Base-by-base conservation (phyloP, 1,140 invertebrate genomes). In the Drosophila pallidifrons region DNA sequence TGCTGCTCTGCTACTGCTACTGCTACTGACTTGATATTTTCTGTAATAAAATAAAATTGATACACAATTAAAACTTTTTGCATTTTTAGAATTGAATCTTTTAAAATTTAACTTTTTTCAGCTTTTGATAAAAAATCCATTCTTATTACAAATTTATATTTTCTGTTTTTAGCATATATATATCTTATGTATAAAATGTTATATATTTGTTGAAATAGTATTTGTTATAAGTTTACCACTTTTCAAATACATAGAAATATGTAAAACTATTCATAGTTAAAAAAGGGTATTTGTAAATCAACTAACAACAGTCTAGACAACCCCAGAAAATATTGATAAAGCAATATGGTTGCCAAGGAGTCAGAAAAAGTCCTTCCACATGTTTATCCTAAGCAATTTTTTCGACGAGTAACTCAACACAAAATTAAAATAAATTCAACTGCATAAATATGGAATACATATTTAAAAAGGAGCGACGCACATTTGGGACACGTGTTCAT, bases 401-500 rank as follows among this genome's bases (percentile, higher is more conserved):
- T 32, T 16, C 25, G 11, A 20, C 8, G 5, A 32, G 11, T 7
- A 10, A 10, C 8, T 54, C 2, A 15, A 15, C 15, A 7, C 11
- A 54, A 16, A 25, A 59, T 8, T 59, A 20, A 20, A 0, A 28
- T 38, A 16, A 10, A 35, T 54, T 54, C 28, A 7, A 15, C 7
- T 32, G n/a, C 28, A 15, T n/a, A 30, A 54, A 35, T 54, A 92
- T 92, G 91, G 91, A 92, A 32, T 91, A 78, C 57, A 77, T 66
- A n/a, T 92, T 85, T 49, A 92, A 95, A 30, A 96, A 95, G 91
- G 95, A 94, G 66, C 93, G 96, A 58, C 94, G 93, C 51, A 93
- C 96, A 71, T 97, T 96, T 93, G 96, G 96, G 5, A 94, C 93
- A 75, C 94, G 95, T 70, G 95, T 95, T 60, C 93, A 95, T 46